Conservation (phyloP, 2,888 invertebrate genomes). For the Villa cingulata region DNA sequence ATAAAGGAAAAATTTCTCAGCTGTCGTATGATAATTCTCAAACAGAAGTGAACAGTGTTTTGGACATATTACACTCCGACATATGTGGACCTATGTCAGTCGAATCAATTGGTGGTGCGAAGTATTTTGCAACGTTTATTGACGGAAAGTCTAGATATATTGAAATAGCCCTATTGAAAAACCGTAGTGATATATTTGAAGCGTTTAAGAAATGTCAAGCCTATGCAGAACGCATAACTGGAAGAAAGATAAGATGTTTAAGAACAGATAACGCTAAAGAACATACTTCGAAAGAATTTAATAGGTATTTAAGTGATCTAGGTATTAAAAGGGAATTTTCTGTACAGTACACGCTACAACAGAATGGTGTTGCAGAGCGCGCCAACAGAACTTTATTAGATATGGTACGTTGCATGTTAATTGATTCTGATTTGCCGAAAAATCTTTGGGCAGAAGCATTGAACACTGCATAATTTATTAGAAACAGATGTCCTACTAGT, state of each 20-base stretch:
- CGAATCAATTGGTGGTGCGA: neutral
- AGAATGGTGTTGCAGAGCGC: slow-evolving; percentile 19
- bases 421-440: slow-evolving; percentile 15
- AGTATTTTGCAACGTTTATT: too few species aligned
- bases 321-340: slow-evolving; percentile 17
- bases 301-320: slow-evolving; percentile 12
- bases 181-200: slow-evolving; percentile 12
- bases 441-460: slow-evolving; percentile 22
- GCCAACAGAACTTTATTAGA: slow-evolving; percentile 16
- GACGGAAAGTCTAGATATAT: too few species aligned
- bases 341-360: slow-evolving; percentile 15
- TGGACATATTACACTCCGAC: slow-evolving; percentile 2
- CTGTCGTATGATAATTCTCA: neutral
- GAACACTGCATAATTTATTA: slow-evolving; percentile 13
- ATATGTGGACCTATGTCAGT: slow-evolving; percentile 5
- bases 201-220: slow-evolving; percentile 14
- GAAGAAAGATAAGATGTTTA: slow-evolving; percentile 14
- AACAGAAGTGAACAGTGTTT: neutral
- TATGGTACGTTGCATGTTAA: too few species aligned
- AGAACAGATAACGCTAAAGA: slow-evolving; percentile 19
- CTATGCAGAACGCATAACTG: slow-evolving; percentile 13
- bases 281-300: slow-evolving; percentile 12
- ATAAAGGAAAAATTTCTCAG: slow-evolving; percentile 4
- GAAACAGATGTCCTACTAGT: slow-evolving; percentile 10
- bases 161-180: slow-evolving; percentile 6